A percentile compares a stretch with the other conserved stretches of the same genome.
Evolutionary conservation across 2,113 vertebrate species (phyloP).

Genomic region (Picathartes gymnocephalus): DNA sequence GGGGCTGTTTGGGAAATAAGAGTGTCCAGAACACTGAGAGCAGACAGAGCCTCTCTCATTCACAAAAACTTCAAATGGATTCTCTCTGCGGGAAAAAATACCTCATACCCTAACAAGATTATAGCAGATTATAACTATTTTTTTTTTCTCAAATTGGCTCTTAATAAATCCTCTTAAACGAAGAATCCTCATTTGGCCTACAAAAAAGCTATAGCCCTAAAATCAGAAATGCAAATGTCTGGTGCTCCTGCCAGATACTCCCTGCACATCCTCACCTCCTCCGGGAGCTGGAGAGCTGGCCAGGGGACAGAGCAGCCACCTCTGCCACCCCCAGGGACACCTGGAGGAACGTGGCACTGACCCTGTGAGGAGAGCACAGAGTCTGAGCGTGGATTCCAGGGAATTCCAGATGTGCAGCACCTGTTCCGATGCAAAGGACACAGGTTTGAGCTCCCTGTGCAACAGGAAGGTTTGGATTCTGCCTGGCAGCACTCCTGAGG

Average conservation of each 20-base stretch:
- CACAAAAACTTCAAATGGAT: background rate
- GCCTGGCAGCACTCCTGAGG: background rate
- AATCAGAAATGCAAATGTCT: background rate
- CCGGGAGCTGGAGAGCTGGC: background rate
- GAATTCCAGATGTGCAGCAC: background rate
- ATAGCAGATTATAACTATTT: background rate
- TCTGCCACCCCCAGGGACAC: background rate
- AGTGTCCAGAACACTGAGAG: background rate
- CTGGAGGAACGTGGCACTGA: fast-evolving
- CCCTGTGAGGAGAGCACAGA: background rate
- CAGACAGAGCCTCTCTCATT: background rate
- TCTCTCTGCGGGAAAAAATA: background rate
- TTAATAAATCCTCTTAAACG: constrained; percentile 19
- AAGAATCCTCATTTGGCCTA: background rate
- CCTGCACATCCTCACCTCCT: background rate
- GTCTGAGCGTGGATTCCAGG: background rate
- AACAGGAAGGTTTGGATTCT: background rate
- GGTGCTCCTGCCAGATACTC: background rate
- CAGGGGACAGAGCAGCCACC: background rate
- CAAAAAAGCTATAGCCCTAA: background rate
- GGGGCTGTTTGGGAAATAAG: background rate
- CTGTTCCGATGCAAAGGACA: fast-evolving
- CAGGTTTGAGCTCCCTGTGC: background rate
- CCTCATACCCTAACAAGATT: background rate
- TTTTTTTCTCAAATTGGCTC: background rate